Percentiles rank a stretch among this genome's conserved stretches.
These are phyloP conservation scores for Neolamprologus kungweensis DNA, from an alignment of 2,113 vertebrate genomes.

Conservation along the genomic window DNA sequence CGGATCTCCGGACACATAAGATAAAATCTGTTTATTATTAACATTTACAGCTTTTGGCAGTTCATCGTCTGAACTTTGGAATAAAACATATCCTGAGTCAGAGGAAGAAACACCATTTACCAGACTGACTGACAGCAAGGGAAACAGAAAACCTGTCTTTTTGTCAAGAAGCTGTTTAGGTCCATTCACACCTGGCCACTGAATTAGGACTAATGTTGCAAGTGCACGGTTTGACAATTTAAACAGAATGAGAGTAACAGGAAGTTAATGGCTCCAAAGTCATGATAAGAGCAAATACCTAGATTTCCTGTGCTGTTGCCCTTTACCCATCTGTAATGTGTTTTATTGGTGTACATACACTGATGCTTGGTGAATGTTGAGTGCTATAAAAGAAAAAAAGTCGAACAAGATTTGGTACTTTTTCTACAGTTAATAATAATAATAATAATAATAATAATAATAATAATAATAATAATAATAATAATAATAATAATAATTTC, in stretches of 20 bases:
- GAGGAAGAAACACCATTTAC: background rate
- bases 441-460: background rate
- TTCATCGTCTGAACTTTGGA: background rate
- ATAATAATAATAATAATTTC: background rate
- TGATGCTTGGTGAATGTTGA: background rate
- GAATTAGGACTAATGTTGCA: background rate
- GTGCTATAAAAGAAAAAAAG: background rate
- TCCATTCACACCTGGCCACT: background rate
- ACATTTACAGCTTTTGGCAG: background rate
- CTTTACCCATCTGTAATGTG: background rate
- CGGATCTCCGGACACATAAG: rapidly evolving
- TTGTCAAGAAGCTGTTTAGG: background rate
- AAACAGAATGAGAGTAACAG: background rate
- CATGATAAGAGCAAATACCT: background rate
- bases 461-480: no score
- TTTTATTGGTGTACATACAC: background rate
- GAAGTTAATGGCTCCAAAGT: background rate
- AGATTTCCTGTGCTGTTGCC: background rate
- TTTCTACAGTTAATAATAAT: background rate
- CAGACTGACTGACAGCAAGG: background rate
- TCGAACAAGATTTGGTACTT: background rate
- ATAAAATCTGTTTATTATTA: background rate
- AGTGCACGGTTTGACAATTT: rapidly evolving
- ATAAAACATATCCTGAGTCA: background rate
- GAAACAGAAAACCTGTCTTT: background rate